Conservation (phyloP, 2,113 vertebrate species). For the Microcebus jonahi region DNA sequence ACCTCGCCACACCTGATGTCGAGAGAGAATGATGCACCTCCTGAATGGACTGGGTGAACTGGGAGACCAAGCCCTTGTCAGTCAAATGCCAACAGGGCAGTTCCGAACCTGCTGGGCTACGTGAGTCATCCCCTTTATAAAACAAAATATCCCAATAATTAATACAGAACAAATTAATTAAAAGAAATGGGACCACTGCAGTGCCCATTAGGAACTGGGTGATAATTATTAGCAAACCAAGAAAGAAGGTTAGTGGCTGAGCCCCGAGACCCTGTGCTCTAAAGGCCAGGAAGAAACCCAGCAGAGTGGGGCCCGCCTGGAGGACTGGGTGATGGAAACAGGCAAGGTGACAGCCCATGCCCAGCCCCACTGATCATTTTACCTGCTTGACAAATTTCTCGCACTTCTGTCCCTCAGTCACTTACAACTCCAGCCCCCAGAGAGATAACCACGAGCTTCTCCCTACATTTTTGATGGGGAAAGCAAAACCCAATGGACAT, state of each 20-base stretch:
- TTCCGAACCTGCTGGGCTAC: slow-evolving; percentile 64
- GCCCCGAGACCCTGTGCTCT: not conserved
- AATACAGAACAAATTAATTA: slow-evolving; percentile 76
- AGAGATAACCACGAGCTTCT: not conserved
- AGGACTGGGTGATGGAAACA: not conserved
- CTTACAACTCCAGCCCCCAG: not conserved
- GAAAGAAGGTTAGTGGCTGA: slow-evolving; percentile 1
- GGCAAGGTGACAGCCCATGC: accelerated
- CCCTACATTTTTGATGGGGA: not conserved
- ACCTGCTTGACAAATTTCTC: not conserved
- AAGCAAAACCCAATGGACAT: not conserved
- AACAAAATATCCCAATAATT: slow-evolving; percentile 65
- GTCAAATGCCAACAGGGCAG: slow-evolving; percentile 56
- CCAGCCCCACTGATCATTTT: not conserved
- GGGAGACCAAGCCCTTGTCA: slow-evolving; percentile 65
- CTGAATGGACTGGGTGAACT: not conserved
- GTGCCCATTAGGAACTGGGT: slow-evolving; percentile 26
- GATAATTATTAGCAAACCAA: slow-evolving; percentile 65
- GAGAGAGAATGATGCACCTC: slow-evolving; percentile 47
- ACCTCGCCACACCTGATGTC: not conserved
- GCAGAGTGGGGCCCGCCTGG: not conserved
- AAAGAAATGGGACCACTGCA: slow-evolving; percentile 52
- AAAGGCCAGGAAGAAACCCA: not conserved
- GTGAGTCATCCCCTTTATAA: slow-evolving; percentile 68
- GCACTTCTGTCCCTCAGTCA: not conserved